Evolutionary conservation across 2,113 vertebrate species (phyloP).

Genomic region (Patagioenas fasciata): DNA sequence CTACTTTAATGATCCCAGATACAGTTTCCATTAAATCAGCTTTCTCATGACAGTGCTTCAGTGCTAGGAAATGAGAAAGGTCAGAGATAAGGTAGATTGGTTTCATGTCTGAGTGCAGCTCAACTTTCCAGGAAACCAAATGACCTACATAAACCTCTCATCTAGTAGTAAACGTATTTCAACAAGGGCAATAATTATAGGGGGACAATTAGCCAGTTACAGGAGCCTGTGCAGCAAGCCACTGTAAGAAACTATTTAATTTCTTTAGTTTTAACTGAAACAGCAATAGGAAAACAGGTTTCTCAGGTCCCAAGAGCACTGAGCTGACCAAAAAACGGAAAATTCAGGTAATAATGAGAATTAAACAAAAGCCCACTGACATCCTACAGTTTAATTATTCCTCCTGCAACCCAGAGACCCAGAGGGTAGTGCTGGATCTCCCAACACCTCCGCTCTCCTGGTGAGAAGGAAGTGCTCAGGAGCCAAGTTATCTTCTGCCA

Average conservation of each 20-base stretch:
- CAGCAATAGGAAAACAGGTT: not conserved
- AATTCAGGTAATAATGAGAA: not conserved
- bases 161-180: not conserved
- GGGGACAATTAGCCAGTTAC: not conserved
- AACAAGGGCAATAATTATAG: not conserved
- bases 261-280: not conserved
- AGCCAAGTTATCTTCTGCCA: not conserved
- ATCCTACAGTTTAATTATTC: not conserved
- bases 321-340: not conserved
- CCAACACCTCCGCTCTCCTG: rapidly evolving
- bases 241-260: not conserved
- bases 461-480: not conserved
- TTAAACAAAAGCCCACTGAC: not conserved
- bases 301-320: not conserved
- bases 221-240: not conserved
- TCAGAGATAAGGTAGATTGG: not conserved
- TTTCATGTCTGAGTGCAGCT: not conserved
- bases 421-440: rapidly evolving
- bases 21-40: not conserved
- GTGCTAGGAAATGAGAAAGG: not conserved
- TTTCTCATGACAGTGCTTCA: not conserved
- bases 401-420: not conserved
- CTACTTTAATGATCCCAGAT: not conserved
- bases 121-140: not conserved
- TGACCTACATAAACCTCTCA: not conserved